Conservation (phyloP, 1,140 invertebrate genomes). For the Colletes gigas region DNA sequence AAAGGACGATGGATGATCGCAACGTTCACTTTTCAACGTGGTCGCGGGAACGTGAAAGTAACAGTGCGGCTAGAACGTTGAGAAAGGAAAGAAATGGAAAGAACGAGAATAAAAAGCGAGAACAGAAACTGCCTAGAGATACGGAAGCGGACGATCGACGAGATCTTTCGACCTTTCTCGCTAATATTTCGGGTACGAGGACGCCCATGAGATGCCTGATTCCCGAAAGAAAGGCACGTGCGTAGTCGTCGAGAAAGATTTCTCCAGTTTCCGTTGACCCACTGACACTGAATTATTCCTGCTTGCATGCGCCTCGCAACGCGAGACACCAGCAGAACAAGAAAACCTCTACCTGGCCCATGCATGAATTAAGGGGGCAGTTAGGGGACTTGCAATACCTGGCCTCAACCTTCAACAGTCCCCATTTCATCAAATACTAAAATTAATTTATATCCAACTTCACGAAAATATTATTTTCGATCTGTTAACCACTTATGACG, state of each 20-base stretch:
- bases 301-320: constrained; percentile 23
- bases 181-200: constrained; percentile 21
- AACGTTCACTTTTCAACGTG: constrained; percentile 21
- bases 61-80: not conserved
- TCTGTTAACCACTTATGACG: too few species aligned
- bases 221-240: constrained; percentile 52
- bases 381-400: too few species aligned
- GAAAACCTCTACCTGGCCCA: not conserved
- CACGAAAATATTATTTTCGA: too few species aligned
- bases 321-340: too few species aligned
- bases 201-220: constrained; percentile 16
- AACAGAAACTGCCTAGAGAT: not conserved
- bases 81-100: too few species aligned
- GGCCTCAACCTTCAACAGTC: too few species aligned
- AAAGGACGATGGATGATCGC: not conserved
- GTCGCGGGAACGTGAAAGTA: constrained; percentile 19
- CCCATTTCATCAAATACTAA: too few species aligned
- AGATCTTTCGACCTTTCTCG: too few species aligned
- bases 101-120: not conserved
- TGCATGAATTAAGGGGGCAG: not conserved
- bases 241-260: constrained; percentile 69
- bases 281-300: constrained; percentile 77
- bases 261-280: constrained; percentile 77
- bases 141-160: not conserved
- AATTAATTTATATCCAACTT: too few species aligned